Evolutionary conservation across 1,140 invertebrate genomes (phyloP).

Genomic region (Calephelis virginiensis): DNA sequence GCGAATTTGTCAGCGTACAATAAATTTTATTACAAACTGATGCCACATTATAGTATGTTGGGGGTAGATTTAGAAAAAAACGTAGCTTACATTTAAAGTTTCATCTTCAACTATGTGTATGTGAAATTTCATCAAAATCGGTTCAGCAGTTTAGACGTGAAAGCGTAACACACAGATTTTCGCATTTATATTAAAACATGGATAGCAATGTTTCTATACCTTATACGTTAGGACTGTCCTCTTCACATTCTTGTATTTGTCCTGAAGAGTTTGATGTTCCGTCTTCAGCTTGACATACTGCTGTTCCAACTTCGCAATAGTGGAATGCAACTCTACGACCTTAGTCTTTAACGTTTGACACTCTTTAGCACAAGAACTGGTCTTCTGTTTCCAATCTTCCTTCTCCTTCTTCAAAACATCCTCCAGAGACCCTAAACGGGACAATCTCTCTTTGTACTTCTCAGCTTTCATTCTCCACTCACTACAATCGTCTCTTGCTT

Average conservation of each 20-base stretch:
- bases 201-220: constrained; percentile 39
- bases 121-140: too few species aligned
- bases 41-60: too few species aligned
- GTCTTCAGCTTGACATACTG: constrained; percentile 45
- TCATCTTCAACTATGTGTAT: too few species aligned
- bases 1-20: too few species aligned
- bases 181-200: background rate
- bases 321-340: constrained; percentile 47
- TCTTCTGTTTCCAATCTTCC: constrained; percentile 51
- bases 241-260: constrained; percentile 80
- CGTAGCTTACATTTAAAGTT: too few species aligned
- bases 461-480: constrained; percentile 61
- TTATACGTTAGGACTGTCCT: constrained; percentile 80
- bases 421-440: constrained; percentile 47
- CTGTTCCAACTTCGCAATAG: constrained; percentile 46
- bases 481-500: constrained; percentile 45
- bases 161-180: background rate
- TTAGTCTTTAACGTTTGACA: constrained; percentile 49
- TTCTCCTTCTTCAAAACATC: constrained; percentile 55
- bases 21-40: too few species aligned
- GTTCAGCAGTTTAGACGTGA: background rate
- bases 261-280: constrained; percentile 64
- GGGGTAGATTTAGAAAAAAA: too few species aligned
- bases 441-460: constrained; percentile 55
- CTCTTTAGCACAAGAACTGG: constrained; percentile 47